Evolutionary conservation across 1,140 invertebrate genomes (phyloP), one percentile per base, ranked within the genome.

Genomic region (Hydropsyche tenuis): DNA sequence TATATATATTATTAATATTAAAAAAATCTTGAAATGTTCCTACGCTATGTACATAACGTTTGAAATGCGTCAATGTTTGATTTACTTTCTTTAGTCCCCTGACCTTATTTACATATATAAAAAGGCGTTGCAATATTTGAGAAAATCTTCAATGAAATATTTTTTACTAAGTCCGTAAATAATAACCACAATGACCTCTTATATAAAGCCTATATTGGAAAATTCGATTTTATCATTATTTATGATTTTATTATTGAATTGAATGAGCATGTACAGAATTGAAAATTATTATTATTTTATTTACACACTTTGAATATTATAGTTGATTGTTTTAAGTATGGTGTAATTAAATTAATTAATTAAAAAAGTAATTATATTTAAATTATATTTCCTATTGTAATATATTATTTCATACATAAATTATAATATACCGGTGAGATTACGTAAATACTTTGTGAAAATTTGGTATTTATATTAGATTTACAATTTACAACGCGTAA

Each of bases 161-260:
- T 60, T 60, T 37, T 37, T 37, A 37, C 30, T 73, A 71, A 69
- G 72, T 73, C 37, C 63, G 20, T 62, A 70, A 65, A 60, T 60
- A 71, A 74, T 83, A 86, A 86, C 85, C 85, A 82, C 81, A 85
- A 85, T 82, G 85, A 86, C 85, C 85, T 86, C 85, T 85, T 85
- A 84, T 85, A 83, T 84, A 82, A 85, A 85, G 85, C 83, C 82
- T 84, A 85, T 84, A 85, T 82, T 82, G 81, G 80, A 85, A 85
- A 83, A 85, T 77, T 60, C 72, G 84, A 84, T 85, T 85, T 84
- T 85, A 85, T 85, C 84, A 83, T 81, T 84, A 82, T 82, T 84
- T 84, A 84, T 85, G 84, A 85, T 85, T 86, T 81, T 82, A 73
- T 71, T 63, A 70, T 66, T 51, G 69, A 37, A 81, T 84, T 83